Percentiles rank a stretch among this genome's conserved stretches.
Conservation (phyloP, 2,797 vertebrate genomes). For the Urocyon cinereoargenteus region DNA sequence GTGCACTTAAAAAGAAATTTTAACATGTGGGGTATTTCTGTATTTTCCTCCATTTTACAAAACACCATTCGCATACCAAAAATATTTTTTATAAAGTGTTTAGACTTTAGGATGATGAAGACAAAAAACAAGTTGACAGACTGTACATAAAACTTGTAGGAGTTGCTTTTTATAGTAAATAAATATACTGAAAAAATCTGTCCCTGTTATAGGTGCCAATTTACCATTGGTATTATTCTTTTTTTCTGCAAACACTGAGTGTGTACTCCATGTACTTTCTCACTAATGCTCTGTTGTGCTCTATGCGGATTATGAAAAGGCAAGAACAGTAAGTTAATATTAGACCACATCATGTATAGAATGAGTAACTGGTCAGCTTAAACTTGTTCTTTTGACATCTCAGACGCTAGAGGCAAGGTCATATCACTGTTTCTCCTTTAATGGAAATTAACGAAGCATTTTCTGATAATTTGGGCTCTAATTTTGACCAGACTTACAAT, state of each 20-base stretch:
- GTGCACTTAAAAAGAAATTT: background rate
- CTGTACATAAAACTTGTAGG: background rate
- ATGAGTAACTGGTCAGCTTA: background rate
- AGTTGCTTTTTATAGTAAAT: background rate
- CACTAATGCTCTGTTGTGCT: background rate
- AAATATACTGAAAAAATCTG: background rate
- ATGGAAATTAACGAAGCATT: background rate
- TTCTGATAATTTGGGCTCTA: background rate
- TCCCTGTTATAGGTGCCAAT: background rate
- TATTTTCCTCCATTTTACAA: slow-evolving; percentile 21
- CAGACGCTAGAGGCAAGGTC: background rate
- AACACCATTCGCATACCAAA: background rate
- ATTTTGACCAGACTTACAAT: background rate
- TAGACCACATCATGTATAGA: accelerated
- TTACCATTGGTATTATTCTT: background rate
- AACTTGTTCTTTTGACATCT: background rate
- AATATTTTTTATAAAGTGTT: slow-evolving; percentile 63
- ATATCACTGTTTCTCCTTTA: background rate
- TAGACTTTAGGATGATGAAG: slow-evolving; percentile 65
- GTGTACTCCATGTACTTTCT: background rate
- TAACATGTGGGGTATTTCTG: background rate
- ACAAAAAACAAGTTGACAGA: slow-evolving; percentile 58
- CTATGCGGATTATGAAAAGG: background rate
- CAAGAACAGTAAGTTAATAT: background rate
- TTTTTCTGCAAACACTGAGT: background rate